Evolutionary conservation across 2,113 vertebrate genomes (phyloP), one percentile per base, ranked within the genome.

Genomic region (Hipposideros armiger): DNA sequence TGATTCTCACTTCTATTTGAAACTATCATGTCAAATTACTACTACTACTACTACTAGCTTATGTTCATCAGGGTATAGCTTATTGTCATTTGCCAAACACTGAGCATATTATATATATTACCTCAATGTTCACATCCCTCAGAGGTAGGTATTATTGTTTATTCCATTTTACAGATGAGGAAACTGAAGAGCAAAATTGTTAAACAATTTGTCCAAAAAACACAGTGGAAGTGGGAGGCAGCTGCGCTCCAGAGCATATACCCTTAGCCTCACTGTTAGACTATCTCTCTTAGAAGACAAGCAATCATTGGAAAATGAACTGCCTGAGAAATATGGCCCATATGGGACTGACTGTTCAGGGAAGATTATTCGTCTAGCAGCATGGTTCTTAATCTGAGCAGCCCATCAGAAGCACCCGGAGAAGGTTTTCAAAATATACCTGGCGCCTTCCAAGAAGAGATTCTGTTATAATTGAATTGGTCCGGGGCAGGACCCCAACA

Each of bases 151-250:
- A 30, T 62, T 81, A 78, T 67, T 64, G 32, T 47, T 66, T 30
- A 30, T 83, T 89, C 32, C 30, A 64, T 86, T 93, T 89, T 70
- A 85, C 20, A 92, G 93, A 90, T 70, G 22, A 73, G 82, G 26
- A 91, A 78, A 94, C 47, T 30, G 28, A 96, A 52, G 45, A 67
- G 56, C 2, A 28, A 56, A 76, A 80, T 50, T 11, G 13, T 40
- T 74, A 47, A 73, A 42, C 52, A 73, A 52, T n/a, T 91, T 91
- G 19, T 28, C 42, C 42, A 36, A 56, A 95, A 30, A 95, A 76
- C 4, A 2, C 28, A 15, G 15, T 47, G 4, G 47, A 78, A 69
- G n/a, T 47, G 20, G 47, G 86, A 56, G 17, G 54, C 10, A 17
- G 24, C 1, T 42, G 47, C 76, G 69, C 60, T 77, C 80, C n/a